Evolutionary conservation across 2,888 invertebrate species (phyloP).

Genomic region (Meiosimyza decipiens): DNA sequence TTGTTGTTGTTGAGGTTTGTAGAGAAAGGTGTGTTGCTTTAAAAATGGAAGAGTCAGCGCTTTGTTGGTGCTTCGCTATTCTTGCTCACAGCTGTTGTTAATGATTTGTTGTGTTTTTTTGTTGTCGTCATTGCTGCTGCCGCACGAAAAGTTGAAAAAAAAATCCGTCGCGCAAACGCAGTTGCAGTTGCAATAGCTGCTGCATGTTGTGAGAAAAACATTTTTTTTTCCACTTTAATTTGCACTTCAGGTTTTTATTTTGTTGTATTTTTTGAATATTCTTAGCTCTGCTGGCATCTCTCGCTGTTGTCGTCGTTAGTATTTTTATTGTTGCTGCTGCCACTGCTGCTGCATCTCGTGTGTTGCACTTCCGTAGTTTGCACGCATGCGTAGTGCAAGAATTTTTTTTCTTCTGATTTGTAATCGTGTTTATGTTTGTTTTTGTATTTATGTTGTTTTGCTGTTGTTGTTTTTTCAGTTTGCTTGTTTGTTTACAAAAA

Average conservation of each 20-base stretch:
- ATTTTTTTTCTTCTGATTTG: constrained; percentile 8
- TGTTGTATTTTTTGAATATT: constrained; percentile 7
- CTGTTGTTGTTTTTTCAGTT: too few relatives aligned
- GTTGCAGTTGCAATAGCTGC: not conserved
- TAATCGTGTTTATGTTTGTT: constrained; percentile 6
- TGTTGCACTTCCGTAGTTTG: constrained; percentile 22
- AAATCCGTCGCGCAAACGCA: not conserved
- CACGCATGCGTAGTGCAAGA: constrained; percentile 22
- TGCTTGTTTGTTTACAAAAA: too few relatives aligned
- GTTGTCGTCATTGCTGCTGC: constrained; percentile 32
- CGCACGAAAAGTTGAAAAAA: constrained; percentile 17
- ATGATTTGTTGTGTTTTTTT: constrained; percentile 21
- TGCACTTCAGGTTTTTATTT: constrained; percentile 33
- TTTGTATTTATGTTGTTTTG: not conserved
- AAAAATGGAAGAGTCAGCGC: constrained; percentile 16
- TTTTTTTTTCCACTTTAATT: constrained; percentile 24
- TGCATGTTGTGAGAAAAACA: constrained; percentile 24
- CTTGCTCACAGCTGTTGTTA: constrained; percentile 36
- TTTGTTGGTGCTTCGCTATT: constrained; percentile 38
- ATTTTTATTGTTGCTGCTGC: constrained; percentile 16
- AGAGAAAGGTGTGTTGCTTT: constrained; percentile 19
- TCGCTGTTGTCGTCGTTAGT: constrained; percentile 11
- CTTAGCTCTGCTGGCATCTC: not conserved
- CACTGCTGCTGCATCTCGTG: constrained; percentile 20
- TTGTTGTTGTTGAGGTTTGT: constrained; percentile 24